Evolutionary conservation across 2,797 vertebrate species (phyloP).

Genomic region (Hypotaenidia philippensis): DNA sequence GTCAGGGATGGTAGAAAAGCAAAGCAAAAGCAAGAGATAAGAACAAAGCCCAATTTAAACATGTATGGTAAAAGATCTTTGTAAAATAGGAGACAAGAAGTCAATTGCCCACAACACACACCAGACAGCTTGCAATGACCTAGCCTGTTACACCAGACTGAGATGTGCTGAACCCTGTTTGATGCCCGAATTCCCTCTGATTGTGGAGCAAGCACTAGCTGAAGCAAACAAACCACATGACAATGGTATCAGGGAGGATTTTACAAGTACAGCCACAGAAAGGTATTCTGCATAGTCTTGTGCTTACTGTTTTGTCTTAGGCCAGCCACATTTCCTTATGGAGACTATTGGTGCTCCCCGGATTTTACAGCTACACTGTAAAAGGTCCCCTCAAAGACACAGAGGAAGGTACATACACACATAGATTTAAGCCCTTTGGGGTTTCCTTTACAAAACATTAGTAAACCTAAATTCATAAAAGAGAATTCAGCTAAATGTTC

Average conservation of each 20-base stretch:
- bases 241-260: background rate
- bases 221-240: background rate
- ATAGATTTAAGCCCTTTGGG: background rate
- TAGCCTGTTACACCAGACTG: background rate
- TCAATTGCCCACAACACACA: background rate
- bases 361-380: background rate
- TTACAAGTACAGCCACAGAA: background rate
- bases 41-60: background rate
- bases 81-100: background rate
- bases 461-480: background rate
- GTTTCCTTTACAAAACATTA: background rate
- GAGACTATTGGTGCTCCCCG: background rate
- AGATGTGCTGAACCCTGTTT: background rate
- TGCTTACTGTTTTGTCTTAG: background rate
- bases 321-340: background rate
- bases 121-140: background rate
- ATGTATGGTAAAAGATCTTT: background rate
- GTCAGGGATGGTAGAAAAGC: background rate
- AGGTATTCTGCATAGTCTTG: background rate
- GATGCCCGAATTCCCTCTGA: background rate
- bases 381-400: background rate
- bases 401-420: background rate
- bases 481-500: background rate
- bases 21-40: background rate
- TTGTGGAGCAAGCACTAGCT: accelerated